Evolutionary conservation across 2,888 invertebrate species (phyloP).

Genomic region (Bembecia ichneumoniformis): DNA sequence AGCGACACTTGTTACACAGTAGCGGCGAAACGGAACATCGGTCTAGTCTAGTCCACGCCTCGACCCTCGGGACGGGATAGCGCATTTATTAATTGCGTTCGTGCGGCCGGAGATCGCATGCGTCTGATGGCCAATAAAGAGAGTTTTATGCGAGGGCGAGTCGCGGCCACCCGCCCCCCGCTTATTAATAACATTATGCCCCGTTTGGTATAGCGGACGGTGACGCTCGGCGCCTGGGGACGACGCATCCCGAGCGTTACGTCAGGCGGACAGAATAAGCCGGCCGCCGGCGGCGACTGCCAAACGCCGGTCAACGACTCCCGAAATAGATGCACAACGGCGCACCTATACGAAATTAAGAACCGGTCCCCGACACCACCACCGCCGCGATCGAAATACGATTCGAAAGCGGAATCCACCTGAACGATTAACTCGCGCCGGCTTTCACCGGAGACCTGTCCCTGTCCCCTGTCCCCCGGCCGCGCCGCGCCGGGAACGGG

Average conservation of each 20-base stretch:
- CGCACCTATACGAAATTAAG: slow-evolving; percentile 54
- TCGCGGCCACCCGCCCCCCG: slow-evolving; percentile 33
- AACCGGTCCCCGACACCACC: slow-evolving; percentile 55
- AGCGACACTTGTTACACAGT: too few species aligned
- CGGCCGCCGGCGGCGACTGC: slow-evolving; percentile 35
- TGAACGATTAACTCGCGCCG: slow-evolving; percentile 52
- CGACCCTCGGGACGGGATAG: not conserved
- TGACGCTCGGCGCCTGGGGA: slow-evolving; percentile 34
- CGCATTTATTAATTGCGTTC: not conserved
- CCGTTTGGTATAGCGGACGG: slow-evolving; percentile 36
- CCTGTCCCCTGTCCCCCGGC: slow-evolving; percentile 15
- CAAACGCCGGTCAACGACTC: slow-evolving; percentile 67
- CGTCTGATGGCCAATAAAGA: slow-evolving; percentile 35
- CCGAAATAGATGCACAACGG: slow-evolving; percentile 65
- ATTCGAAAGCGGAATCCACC: slow-evolving; percentile 65
- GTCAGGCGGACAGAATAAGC: slow-evolving; percentile 44
- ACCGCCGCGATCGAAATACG: slow-evolving; percentile 48
- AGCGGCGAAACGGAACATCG: too few species aligned
- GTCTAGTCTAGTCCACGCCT: too few species aligned
- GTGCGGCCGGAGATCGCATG: slow-evolving; percentile 23
- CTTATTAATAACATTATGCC: slow-evolving; percentile 48
- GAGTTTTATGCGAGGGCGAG: slow-evolving; percentile 36
- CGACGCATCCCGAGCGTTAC: slow-evolving; percentile 29
- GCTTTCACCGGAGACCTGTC: slow-evolving; percentile 49
- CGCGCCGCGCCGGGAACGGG: slow-evolving; percentile 4